These are phyloP conservation scores for Coleophora flavipennella DNA, from an alignment of 2,888 invertebrate genomes.

Conservation along the genomic window DNA sequence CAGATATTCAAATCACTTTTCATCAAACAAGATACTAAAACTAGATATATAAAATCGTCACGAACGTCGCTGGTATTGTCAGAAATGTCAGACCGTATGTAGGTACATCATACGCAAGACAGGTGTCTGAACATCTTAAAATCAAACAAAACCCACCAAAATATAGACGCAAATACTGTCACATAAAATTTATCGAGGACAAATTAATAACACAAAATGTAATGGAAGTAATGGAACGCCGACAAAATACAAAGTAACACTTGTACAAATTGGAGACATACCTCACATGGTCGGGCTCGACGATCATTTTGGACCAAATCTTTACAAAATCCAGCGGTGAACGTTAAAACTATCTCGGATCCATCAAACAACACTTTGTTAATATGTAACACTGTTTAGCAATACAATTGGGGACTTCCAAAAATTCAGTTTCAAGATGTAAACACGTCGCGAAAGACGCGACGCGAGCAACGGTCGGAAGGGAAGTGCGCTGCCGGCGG, in stretches of 20 bases:
- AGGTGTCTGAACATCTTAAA: not conserved
- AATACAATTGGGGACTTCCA: slow-evolving; percentile 50
- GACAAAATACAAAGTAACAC: slow-evolving; percentile 38
- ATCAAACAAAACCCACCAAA: slow-evolving; percentile 1
- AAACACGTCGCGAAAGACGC: slow-evolving; percentile 70
- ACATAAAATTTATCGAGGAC: not conserved
- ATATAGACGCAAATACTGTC: not conserved
- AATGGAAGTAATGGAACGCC: slow-evolving; percentile 22
- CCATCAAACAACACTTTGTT: slow-evolving; percentile 58
- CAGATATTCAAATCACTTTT: slow-evolving; percentile 10
- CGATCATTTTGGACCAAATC: slow-evolving; percentile 66
- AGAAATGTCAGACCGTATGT: not conserved
- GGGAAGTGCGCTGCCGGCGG: slow-evolving; percentile 70
- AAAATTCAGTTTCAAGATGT: slow-evolving; percentile 46
- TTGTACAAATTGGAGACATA: slow-evolving; percentile 53
- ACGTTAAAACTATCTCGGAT: slow-evolving; percentile 43
- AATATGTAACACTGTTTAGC: slow-evolving; percentile 40
- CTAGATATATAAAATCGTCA: slow-evolving; percentile 4
- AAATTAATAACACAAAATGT: slow-evolving; percentile 12
- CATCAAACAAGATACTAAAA: no score
- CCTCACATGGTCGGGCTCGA: slow-evolving; percentile 70
- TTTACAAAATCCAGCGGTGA: slow-evolving; percentile 36
- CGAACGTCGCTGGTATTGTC: slow-evolving; percentile 5
- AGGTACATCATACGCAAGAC: not conserved
- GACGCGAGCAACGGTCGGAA: slow-evolving; percentile 59